These are phyloP conservation scores for Chydorus sphaericus DNA, from an alignment of 2,888 invertebrate genomes.

Conservation along the genomic window DNA sequence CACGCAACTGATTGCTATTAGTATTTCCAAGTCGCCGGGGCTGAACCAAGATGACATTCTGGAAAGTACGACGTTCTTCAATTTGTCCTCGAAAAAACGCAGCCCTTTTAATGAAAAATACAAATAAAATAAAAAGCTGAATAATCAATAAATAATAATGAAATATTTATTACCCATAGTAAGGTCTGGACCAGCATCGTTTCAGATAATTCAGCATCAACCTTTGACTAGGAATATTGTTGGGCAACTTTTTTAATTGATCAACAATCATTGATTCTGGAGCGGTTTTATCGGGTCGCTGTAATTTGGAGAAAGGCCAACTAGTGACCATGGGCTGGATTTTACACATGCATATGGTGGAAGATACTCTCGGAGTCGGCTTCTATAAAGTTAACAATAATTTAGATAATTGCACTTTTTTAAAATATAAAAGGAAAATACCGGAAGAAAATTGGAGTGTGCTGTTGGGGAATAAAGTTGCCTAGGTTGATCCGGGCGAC, in stretches of 20 bases:
- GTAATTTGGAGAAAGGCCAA: conserved; percentile 18
- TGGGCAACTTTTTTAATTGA: conserved; percentile 71
- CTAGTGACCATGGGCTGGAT: conserved; percentile 2
- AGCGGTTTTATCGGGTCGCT: conserved; percentile 48
- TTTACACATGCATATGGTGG: conserved; percentile 4
- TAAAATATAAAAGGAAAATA: no score
- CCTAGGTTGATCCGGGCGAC: conserved; percentile 84
- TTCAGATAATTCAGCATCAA: conserved; percentile 77
- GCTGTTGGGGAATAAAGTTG: conserved; percentile 70
- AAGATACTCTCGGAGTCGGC: conserved; percentile 1
- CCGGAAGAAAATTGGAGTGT: conserved; percentile 74
- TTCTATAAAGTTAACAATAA: background rate
- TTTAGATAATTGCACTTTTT: background rate
- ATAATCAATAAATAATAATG: background rate
- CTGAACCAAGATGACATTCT: conserved; percentile 70
- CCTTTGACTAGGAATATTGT: conserved; percentile 62
- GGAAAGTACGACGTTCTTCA: conserved; percentile 66
- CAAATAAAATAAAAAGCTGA: background rate
- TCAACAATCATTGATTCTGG: conserved; percentile 72
- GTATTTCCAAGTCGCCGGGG: conserved; percentile 72
- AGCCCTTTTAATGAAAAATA: conserved; percentile 41
- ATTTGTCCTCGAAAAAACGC: conserved; percentile 92
- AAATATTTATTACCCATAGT: conserved; percentile 52
- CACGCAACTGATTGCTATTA: conserved; percentile 71
- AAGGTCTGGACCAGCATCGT: conserved; percentile 77